Base-by-base conservation (phyloP, 1,140 invertebrate species). In the Battus philenor region DNA sequence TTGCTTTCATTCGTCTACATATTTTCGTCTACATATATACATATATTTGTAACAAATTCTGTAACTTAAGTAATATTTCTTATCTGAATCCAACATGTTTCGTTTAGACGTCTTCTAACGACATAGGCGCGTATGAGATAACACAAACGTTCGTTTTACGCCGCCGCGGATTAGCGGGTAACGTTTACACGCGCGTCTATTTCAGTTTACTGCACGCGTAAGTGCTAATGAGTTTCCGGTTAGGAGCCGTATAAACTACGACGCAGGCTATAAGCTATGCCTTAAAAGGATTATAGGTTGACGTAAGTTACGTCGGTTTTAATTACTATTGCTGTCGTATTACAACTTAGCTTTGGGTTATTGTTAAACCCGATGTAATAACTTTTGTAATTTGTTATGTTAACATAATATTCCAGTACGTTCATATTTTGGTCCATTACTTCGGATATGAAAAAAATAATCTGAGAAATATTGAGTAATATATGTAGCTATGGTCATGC, bases 151-250 rank as follows among this genome's bases (percentile, higher is more conserved):
- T 26, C 33, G 45, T 51, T 44, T 50, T 50, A 50, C 20, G 30
- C 15, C 12, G 22, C 36, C 24, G 24, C 36, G 36, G 36, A 41
- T 41, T 41, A 41, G 13, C 36, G 36, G 18, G 34, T 26, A 41
- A 27, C 47, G 44, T 46, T 54, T 52, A 57, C 41, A 30, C 17
- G 49, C 43, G 26, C 46, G 46, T 54, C 46, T 53, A 54, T 33
- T 31, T 33, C 29, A 15, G 30, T 44, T 47, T 48, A 48, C 43
- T 30, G 26, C 20, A 30, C 30, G 41, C 24, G 43, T 49, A 51
- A 50, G 50, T 61, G 58, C 58, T 61, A 61, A 61, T 61, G 58
- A 57, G 58, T 49, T 51, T 50, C 17, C 32, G 45, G 45, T 56
- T 60, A 50, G 27, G 50, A 36, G 50, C 7, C 24, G 39, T 41